Evolutionary conservation across 2,888 invertebrate species (phyloP).

Genomic region (Platycnemis pennipes): DNA sequence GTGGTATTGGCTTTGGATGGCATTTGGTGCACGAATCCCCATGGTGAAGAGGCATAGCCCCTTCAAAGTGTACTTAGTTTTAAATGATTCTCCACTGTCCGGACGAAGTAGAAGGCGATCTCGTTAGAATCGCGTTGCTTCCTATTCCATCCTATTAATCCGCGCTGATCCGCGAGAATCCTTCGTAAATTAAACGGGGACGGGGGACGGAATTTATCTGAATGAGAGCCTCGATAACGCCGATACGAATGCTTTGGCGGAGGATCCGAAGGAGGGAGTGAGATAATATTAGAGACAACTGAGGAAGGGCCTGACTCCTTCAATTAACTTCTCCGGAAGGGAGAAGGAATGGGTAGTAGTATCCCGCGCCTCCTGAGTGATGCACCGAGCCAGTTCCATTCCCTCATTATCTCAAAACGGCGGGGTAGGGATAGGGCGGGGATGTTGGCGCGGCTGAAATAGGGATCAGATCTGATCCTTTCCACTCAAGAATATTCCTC

Average conservation of each 20-base stretch:
- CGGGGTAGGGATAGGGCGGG: not conserved
- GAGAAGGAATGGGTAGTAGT: not conserved
- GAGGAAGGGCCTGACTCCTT: conserved; percentile 30
- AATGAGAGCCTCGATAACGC: not conserved
- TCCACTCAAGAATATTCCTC: conserved; percentile 7
- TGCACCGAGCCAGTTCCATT: conserved; percentile 28
- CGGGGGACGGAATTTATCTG: not conserved
- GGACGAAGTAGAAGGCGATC: not conserved
- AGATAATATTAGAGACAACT: conserved; percentile 10
- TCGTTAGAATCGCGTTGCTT: not conserved
- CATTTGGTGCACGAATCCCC: not conserved
- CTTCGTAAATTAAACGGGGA: not conserved
- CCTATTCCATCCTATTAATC: not conserved
- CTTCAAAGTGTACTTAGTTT: not conserved
- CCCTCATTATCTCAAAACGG: conserved; percentile 60
- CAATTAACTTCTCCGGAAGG: conserved; percentile 47
- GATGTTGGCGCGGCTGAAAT: not conserved
- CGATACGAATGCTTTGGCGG: not conserved
- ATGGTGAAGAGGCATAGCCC: not conserved
- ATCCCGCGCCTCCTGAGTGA: not conserved
- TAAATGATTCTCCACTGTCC: not conserved
- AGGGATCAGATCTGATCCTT: conserved; percentile 52
- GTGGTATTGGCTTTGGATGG: not conserved
- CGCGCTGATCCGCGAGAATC: not conserved
- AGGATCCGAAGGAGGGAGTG: not conserved